These are phyloP conservation scores for Uria lomvia DNA, from an alignment of 2,113 vertebrate species.

Conservation along the genomic window DNA sequence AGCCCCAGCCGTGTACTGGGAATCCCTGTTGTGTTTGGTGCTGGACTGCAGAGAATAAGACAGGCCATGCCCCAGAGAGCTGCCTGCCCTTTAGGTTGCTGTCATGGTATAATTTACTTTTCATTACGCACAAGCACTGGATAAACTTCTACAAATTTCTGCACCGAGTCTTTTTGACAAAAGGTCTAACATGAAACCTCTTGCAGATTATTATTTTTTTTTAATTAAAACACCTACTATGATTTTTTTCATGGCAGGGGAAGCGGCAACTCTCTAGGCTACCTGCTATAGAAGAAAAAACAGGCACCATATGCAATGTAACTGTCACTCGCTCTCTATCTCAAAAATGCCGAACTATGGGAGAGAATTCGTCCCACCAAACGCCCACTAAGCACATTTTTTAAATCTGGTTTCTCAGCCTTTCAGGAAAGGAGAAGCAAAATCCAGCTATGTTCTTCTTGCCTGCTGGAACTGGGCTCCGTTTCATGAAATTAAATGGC, in stretches of 20 bases:
- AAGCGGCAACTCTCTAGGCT: not conserved
- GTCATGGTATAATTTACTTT: not conserved
- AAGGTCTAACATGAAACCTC: not conserved
- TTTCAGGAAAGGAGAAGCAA: constrained; percentile 71
- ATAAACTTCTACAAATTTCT: not conserved
- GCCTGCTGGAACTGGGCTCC: constrained; percentile 56
- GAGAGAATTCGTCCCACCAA: constrained; percentile 67
- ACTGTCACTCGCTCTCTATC: not conserved
- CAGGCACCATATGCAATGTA: constrained; percentile 45
- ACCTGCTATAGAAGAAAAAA: constrained; percentile 15
- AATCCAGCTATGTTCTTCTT: constrained; percentile 60
- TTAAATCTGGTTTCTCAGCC: constrained; percentile 70
- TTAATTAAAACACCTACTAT: not conserved
- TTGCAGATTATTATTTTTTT: not conserved
- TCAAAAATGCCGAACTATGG: constrained; percentile 53
- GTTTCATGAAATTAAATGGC: constrained; percentile 66
- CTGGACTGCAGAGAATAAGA: not conserved
- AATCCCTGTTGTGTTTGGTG: not conserved
- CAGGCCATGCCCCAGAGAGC: not conserved
- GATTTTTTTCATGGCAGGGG: not conserved
- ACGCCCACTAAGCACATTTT: constrained; percentile 74
- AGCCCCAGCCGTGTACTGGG: not conserved
- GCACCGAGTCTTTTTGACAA: not conserved
- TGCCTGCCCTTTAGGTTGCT: not conserved
- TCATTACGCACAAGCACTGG: not conserved